Evolutionary conservation across 2,888 invertebrate genomes (phyloP).

Genomic region (Chirona hameri): DNA sequence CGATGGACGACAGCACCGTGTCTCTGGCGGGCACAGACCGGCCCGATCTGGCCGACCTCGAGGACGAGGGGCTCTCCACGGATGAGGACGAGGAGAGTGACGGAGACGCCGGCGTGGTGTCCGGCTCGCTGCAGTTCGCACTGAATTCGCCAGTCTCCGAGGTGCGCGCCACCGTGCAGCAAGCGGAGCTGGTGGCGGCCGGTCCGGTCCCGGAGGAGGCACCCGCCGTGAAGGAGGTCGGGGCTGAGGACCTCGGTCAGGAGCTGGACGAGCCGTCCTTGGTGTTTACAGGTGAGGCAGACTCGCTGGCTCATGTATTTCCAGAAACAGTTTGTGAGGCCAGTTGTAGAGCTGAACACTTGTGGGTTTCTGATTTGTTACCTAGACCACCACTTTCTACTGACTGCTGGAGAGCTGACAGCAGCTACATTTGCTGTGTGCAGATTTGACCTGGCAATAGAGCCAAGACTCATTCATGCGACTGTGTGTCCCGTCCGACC

Average conservation of each 20-base stretch:
- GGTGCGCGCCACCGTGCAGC: not conserved
- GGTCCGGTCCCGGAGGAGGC: not conserved
- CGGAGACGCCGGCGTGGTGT: not conserved
- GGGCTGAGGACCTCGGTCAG: not conserved
- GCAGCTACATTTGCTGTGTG: no score
- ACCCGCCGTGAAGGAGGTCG: not conserved
- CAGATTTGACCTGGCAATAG: no score
- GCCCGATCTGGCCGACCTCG: not conserved
- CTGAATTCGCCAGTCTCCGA: not conserved
- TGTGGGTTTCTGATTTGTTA: no score
- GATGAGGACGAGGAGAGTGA: not conserved
- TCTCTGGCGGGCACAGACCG: constrained; percentile 2
- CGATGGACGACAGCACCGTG: constrained; percentile 23
- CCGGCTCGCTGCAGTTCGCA: constrained; percentile 13
- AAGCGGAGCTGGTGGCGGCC: not conserved
- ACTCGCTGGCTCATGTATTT: not conserved
- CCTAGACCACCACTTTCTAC: no score
- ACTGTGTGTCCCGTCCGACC: no score
- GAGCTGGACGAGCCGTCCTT: not conserved
- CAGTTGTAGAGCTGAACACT: no score
- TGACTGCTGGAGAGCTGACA: no score
- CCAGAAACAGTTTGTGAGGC: not conserved
- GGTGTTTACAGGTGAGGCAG: not conserved
- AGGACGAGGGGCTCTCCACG: not conserved
- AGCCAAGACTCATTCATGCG: no score